A percentile compares a stretch with the other conserved stretches of the same genome.
These are phyloP conservation scores for Proales similis DNA, from an alignment of 1,140 invertebrate species.

Conservation along the genomic window DNA sequence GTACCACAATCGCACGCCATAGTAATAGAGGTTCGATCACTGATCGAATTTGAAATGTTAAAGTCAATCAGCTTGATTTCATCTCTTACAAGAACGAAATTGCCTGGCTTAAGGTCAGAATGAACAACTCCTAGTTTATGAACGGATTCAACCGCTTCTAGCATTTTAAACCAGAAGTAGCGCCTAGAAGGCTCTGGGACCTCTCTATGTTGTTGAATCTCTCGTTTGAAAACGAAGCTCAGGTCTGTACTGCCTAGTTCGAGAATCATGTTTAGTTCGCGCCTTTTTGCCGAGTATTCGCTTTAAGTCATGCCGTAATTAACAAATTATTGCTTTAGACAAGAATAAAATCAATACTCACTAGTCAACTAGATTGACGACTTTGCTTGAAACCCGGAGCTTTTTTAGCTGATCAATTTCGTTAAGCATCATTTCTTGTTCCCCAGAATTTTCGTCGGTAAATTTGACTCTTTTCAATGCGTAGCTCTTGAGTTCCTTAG, in stretches of 20 bases:
- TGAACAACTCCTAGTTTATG: constrained; percentile 84
- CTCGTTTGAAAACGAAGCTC: constrained; percentile 63
- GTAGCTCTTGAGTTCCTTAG: constrained; percentile 26
- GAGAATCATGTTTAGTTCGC: constrained; percentile 71
- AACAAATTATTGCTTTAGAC: neutral
- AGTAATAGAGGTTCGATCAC: constrained; percentile 79
- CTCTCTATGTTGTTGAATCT: constrained; percentile 53
- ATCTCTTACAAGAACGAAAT: constrained; percentile 80
- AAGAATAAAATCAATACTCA: constrained; percentile 58
- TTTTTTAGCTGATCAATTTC: constrained; percentile 77
- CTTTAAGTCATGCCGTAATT: constrained; percentile 44
- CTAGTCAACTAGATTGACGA: constrained; percentile 81
- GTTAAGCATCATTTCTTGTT: constrained; percentile 55
- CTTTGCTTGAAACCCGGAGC: constrained; percentile 68
- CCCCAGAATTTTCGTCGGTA: constrained; percentile 4
- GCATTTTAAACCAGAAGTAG: constrained; percentile 88
- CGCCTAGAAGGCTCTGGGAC: constrained; percentile 62
- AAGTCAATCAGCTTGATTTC: constrained; percentile 92
- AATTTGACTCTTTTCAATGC: constrained; percentile 32
- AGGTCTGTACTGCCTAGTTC: constrained; percentile 87
- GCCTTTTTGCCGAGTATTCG: constrained; percentile 52
- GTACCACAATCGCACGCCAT: constrained; percentile 73
- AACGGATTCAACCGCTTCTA: constrained; percentile 79
- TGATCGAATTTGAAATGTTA: constrained; percentile 83
- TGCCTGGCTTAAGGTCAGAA: constrained; percentile 91